A percentile compares a stretch with the other conserved stretches of the same genome.
Conservation (phyloP, 2,113 vertebrate genomes). For the Gallinago paraguaiae region DNA sequence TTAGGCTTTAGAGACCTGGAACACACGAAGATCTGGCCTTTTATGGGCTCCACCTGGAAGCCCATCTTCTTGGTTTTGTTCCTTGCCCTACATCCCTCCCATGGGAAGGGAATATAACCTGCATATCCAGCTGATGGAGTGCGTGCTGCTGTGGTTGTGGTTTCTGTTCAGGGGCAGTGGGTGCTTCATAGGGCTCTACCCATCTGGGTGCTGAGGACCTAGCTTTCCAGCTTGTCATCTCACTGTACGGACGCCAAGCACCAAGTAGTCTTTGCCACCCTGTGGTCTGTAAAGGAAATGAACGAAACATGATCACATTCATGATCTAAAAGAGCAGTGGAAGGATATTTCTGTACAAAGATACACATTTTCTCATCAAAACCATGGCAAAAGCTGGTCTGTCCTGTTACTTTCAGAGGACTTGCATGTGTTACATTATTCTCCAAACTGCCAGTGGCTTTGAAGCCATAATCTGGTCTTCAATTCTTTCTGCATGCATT, state of each 20-base stretch:
- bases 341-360: not conserved
- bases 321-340: not conserved
- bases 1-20: slow-evolving; percentile 31
- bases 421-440: not conserved
- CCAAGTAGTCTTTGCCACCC: not conserved
- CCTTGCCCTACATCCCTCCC: fast-evolving
- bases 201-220: not conserved
- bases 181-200: not conserved
- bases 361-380: not conserved
- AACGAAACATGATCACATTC: not conserved
- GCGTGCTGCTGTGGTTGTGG: not conserved
- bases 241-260: not conserved
- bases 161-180: not conserved
- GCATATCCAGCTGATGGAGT: fast-evolving
- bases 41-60: slow-evolving; percentile 38
- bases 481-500: not conserved
- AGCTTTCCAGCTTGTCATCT: not conserved
- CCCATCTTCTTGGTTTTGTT: not conserved
- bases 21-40: not conserved
- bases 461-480: not conserved
- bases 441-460: not conserved
- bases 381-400: fast-evolving
- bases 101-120: not conserved
- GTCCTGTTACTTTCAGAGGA: not conserved
- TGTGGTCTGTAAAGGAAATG: not conserved